phyloP scores from a whole-genome alignment of 2,113 vertebrate genomes.

The Oryzias woworae region DNA sequence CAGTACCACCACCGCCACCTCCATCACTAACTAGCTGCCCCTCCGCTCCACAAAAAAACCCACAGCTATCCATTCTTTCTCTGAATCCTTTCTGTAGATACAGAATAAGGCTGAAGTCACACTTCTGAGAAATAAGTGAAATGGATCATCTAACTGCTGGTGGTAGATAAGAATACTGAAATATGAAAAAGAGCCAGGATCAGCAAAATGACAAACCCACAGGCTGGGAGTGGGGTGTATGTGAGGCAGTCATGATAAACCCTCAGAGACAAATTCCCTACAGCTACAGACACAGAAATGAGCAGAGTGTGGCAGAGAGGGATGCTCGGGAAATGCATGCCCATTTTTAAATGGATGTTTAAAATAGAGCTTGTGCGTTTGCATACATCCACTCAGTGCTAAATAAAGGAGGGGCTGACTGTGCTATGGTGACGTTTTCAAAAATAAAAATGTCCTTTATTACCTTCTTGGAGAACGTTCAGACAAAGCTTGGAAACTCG shows the following conservation, averaged over 20 bases:
- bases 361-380: slow-evolving; percentile 34
- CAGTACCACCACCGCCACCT: slow-evolving; percentile 40
- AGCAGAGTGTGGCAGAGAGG: slow-evolving; percentile 27
- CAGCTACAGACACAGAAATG: slow-evolving; percentile 48
- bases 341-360: slow-evolving; percentile 39
- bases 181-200: slow-evolving; percentile 73
- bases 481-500: neutral
- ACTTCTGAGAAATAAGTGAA: slow-evolving; percentile 75
- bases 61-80: slow-evolving; percentile 21
- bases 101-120: slow-evolving; percentile 72
- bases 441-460: neutral
- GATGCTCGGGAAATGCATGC: slow-evolving; percentile 32
- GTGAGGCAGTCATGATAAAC: slow-evolving; percentile 69
- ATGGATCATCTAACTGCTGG: slow-evolving; percentile 75
- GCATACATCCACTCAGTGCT: slow-evolving; percentile 10
- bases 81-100: slow-evolving; percentile 65
- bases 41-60: slow-evolving; percentile 22
- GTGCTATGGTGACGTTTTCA: too few species aligned
- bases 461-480: neutral
- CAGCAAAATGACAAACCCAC: slow-evolving; percentile 72
- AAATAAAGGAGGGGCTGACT: neutral
- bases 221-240: slow-evolving; percentile 20
- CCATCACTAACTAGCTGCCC: slow-evolving; percentile 63
- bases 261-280: slow-evolving; percentile 65
- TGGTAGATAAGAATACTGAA: slow-evolving; percentile 76